phyloP scores from a whole-genome alignment of 2,797 vertebrate species.

The Sparus aurata region DNA sequence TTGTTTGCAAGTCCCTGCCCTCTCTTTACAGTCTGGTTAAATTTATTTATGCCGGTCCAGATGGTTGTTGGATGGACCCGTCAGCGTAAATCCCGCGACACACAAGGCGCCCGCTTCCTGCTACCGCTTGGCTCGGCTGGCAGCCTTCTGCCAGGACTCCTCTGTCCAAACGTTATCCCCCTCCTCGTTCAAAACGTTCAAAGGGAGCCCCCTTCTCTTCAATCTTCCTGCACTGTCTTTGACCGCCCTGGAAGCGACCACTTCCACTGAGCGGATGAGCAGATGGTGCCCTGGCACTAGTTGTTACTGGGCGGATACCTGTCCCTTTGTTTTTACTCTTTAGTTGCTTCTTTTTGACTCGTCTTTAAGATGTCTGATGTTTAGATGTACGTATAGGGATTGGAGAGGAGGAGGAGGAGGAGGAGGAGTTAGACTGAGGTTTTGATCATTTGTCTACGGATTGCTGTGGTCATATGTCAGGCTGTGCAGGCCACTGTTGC shows the following conservation, averaged over 20 bases:
- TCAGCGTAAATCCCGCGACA: conserved; percentile 74
- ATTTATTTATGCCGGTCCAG: conserved; percentile 70
- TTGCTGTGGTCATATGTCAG: conserved; percentile 47
- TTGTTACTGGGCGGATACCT: conserved; percentile 46
- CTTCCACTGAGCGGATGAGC: conserved; percentile 77
- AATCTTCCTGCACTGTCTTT: conserved; percentile 75
- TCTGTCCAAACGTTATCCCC: conserved; percentile 67
- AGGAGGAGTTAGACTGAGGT: conserved; percentile 63
- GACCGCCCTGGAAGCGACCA: conserved; percentile 67
- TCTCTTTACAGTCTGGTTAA: conserved; percentile 51
- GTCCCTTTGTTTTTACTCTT: conserved; percentile 68
- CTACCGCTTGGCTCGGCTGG: conserved; percentile 71
- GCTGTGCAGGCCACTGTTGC: conserved; percentile 46
- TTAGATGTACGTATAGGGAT: conserved; percentile 59
- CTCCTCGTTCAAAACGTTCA: conserved; percentile 53
- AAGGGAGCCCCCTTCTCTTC: conserved; percentile 66
- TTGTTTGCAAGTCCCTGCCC: conserved; percentile 21
- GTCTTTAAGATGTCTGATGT: conserved; percentile 62
- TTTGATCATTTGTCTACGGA: conserved; percentile 50
- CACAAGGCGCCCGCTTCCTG: conserved; percentile 79
- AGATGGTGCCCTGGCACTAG: conserved; percentile 78
- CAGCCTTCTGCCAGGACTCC: conserved; percentile 71
- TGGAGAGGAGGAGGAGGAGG: conserved; percentile 57
- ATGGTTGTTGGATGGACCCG: conserved; percentile 77
- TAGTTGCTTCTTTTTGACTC: conserved; percentile 57